Conservation (phyloP, 2,797 vertebrate species). For the Myripristis jacobus region DNA sequence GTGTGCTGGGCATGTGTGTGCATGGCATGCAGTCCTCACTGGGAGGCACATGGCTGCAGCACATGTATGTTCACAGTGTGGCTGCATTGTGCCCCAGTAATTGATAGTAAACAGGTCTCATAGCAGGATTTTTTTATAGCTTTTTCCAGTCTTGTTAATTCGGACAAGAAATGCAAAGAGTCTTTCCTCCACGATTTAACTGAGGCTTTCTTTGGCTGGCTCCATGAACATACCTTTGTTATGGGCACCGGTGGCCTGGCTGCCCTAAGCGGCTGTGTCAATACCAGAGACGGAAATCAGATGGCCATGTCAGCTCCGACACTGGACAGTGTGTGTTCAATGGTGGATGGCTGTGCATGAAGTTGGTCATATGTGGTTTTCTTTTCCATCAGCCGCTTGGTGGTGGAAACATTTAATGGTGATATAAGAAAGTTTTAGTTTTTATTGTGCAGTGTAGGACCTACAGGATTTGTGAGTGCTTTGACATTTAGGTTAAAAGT, state of each 20-base stretch:
- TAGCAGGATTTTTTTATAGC: constrained; percentile 72
- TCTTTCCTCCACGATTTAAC: constrained; percentile 69
- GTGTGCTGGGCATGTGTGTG: constrained; percentile 45
- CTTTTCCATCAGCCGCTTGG: constrained; percentile 25
- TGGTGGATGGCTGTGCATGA: constrained; percentile 39
- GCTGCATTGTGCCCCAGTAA: constrained; percentile 65
- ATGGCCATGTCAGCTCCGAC: constrained; percentile 67
- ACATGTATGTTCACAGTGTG: constrained; percentile 66
- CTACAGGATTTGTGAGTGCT: not conserved
- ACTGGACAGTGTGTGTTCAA: constrained; percentile 71
- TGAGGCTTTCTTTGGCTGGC: constrained; percentile 56
- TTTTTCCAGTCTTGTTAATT: constrained; percentile 82
- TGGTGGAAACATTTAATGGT: constrained; percentile 27
- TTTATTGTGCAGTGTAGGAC: constrained; percentile 6
- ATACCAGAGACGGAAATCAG: constrained; percentile 82
- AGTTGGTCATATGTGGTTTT: constrained; percentile 25
- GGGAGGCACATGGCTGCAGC: constrained; percentile 63
- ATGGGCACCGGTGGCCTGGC: constrained; percentile 62
- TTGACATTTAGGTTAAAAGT: constrained; percentile 16
- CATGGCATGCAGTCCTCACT: constrained; percentile 51
- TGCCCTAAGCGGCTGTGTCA: constrained; percentile 74
- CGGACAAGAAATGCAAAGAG: constrained; percentile 72
- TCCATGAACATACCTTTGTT: constrained; percentile 83
- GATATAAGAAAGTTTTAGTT: constrained; percentile 28
- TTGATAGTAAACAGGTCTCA: constrained; percentile 80